These are phyloP conservation scores for Parasteatoda lunata DNA, from an alignment of 2,888 invertebrate genomes.

Conservation along the genomic window DNA sequence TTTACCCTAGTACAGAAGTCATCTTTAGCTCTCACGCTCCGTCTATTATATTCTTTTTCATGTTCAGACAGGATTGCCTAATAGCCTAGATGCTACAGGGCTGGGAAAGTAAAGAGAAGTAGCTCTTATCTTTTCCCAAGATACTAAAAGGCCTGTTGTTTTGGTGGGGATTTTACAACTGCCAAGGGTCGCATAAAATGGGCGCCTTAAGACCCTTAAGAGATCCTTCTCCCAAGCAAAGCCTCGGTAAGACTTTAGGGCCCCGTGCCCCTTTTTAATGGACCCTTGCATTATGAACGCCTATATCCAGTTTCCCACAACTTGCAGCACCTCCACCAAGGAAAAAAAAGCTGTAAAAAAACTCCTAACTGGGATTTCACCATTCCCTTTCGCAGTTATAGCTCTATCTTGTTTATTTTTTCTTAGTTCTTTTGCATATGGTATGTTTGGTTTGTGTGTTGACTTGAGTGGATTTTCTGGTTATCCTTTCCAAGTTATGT, in stretches of 20 bases:
- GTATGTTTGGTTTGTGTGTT: neutral
- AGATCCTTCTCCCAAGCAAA: slow-evolving; percentile 3
- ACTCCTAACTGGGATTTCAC: slow-evolving; percentile 16
- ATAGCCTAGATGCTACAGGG: slow-evolving; percentile 10
- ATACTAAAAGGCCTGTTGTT: slow-evolving; percentile 31
- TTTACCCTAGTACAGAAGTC: neutral
- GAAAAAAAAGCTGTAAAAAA: slow-evolving; percentile 12
- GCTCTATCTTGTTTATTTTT: neutral
- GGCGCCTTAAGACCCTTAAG: slow-evolving; percentile 20
- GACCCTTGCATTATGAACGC: slow-evolving; percentile 26
- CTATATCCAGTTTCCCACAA: slow-evolving; percentile 14
- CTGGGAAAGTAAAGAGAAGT: neutral
- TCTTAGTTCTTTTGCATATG: neutral
- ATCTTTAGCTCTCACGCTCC: neutral
- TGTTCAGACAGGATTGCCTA: slow-evolving; percentile 6
- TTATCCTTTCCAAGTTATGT: neutral
- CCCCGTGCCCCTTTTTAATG: slow-evolving; percentile 22
- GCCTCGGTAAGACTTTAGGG: slow-evolving; percentile 15
- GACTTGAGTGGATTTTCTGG: slow-evolving; percentile 5
- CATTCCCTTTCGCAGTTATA: neutral
- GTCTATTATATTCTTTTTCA: neutral
- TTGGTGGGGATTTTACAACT: slow-evolving; percentile 10
- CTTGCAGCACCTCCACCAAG: neutral
- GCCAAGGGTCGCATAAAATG: slow-evolving; percentile 17
- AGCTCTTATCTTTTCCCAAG: slow-evolving; percentile 20